A percentile compares a stretch with the other conserved stretches of the same genome.
These are phyloP conservation scores for Patiria pectinifera DNA, from an alignment of 53 echinoderm and acorn worm species.

Conservation along the genomic window DNA sequence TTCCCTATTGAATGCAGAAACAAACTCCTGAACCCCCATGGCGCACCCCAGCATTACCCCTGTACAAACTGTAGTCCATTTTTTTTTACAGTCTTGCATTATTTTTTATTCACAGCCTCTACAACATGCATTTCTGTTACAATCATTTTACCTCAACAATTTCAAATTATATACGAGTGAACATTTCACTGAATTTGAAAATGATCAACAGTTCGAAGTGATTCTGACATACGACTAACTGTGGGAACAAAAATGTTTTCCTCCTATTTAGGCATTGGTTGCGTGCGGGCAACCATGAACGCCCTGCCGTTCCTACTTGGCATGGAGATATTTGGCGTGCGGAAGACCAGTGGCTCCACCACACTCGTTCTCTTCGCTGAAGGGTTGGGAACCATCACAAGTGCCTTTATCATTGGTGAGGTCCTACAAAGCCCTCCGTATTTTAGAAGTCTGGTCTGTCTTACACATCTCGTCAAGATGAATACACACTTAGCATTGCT, in stretches of 20 bases:
- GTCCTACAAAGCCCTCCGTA: background rate
- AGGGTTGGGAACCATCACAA: conserved; percentile 36
- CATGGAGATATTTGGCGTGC: conserved; percentile 60
- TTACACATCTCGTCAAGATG: too few species aligned
- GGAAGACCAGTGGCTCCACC: conserved; percentile 37
- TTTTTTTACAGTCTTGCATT: background rate
- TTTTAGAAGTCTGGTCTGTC: too few species aligned
- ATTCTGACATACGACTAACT: background rate
- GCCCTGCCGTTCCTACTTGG: conserved; percentile 35
- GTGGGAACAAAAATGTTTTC: background rate
- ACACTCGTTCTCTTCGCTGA: conserved; percentile 35
- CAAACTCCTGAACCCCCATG: too few species aligned
- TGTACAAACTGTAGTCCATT: background rate
- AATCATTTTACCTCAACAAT: background rate
- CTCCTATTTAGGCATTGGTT: conserved; percentile 19
- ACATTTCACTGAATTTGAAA: background rate
- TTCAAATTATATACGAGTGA: background rate
- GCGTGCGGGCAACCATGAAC: conserved; percentile 36
- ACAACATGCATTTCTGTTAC: background rate
- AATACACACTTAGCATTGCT: too few species aligned
- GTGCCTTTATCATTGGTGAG: conserved; percentile 55
- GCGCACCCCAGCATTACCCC: too few species aligned
- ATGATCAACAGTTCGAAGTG: background rate
- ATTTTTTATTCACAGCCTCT: background rate
- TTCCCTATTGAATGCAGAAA: too few species aligned